Base-by-base conservation (phyloP, 92 coral and sea anemone genomes). In the Epizoanthus stellaris region DNA sequence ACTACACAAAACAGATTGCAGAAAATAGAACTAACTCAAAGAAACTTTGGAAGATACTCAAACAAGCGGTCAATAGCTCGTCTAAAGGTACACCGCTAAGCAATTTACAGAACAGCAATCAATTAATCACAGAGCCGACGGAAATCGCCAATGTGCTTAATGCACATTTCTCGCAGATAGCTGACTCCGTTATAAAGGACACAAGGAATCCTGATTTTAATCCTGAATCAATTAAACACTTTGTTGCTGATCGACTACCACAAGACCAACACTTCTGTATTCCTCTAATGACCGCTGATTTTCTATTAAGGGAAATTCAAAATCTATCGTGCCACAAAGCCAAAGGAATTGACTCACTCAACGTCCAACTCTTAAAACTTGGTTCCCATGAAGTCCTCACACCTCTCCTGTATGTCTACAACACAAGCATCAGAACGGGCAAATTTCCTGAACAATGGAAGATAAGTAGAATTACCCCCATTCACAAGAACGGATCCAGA, bases 41-140 rank as follows among this genome's bases (percentile, higher is more conserved):
- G 61, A 82, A 40, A 59, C 86, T 82, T 19, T 82, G 86, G 77
- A 82, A 40, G 36, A 49, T 45, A 19, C 53, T 82, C 49, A 82
- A 69, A 58, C 52, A 36, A 30, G 86, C 86, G 12, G 53, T 72
- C 21, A 72, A 72, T 53, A 43, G 77, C 12, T 19, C 30, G 4
- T 40, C 47, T 54, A 34, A 73, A 10, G 21, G 54, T 42, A 42
- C 59, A 73, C 49, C 77, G 13, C 45, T 47, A 19, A 21, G 64
- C 14, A 21, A 53, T n/a, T 19, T 75, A 15, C 43, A 16, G 43
- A 40, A 54, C 43, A 21, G 47, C 63, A 20, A 36, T 39, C 19
- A 61, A n/a, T 39, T 75, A 75, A 43, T 21, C 19, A 54, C 47
- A 0, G 81, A 75, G 3, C 23, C 67, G 43, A 75, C 16, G 43